phyloP scores from a whole-genome alignment of 2,797 vertebrate species.

The Gallinago nigripennis region DNA sequence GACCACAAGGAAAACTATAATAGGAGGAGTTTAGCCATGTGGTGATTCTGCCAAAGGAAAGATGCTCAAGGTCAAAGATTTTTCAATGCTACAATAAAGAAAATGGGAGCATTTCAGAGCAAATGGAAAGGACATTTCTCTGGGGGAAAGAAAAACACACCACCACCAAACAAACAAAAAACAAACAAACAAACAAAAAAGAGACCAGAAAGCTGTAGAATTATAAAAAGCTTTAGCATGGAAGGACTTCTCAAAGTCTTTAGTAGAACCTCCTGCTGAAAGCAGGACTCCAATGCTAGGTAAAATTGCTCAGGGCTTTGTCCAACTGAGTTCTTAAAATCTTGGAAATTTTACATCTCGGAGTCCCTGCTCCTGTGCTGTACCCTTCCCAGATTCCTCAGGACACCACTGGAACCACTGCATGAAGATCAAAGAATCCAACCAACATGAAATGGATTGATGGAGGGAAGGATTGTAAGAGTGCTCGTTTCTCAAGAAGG shows the following conservation, averaged over 20 bases:
- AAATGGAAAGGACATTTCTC: background rate
- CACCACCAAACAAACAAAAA: no score
- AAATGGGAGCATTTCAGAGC: background rate
- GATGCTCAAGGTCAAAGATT: background rate
- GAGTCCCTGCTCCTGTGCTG: background rate
- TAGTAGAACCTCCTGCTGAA: background rate
- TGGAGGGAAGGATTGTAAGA: background rate
- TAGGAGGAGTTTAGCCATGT: background rate
- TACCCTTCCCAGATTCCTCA: background rate
- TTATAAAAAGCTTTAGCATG: background rate
- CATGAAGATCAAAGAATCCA: background rate
- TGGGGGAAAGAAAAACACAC: no score
- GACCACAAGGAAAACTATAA: constrained; percentile 8
- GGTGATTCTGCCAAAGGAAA: background rate
- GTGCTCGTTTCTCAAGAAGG: background rate
- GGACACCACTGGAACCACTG: background rate
- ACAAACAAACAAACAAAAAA: background rate
- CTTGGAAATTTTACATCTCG: background rate
- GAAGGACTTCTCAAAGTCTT: background rate
- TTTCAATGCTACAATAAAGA: background rate
- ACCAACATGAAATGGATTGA: background rate
- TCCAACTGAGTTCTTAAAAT: background rate
- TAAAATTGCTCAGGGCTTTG: background rate
- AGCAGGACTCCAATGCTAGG: background rate
- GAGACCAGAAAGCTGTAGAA: background rate